Evolutionary conservation across 2,888 invertebrate genomes (phyloP), one percentile per base, ranked within the genome.

Genomic region (Pegoplata infirma): DNA sequence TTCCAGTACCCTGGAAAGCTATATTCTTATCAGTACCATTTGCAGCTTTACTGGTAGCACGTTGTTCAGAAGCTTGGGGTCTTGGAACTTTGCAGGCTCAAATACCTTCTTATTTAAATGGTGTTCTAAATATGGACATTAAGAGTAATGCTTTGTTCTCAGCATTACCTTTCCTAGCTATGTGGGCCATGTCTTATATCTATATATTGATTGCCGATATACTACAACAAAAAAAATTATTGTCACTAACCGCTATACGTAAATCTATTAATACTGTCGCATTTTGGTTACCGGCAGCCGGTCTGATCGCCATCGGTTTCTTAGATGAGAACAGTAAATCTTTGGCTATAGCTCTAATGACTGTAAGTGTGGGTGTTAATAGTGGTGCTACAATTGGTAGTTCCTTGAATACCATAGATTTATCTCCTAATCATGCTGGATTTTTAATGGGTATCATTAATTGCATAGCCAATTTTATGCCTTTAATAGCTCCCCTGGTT

Each of bases 381-480:
- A 91, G 92, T 0, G 92, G 91, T 0, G 88, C 90, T 2, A 92
- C 91, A 28, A 91, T 92, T 67, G 93, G 93, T 5, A 92, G 91
- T 81, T 90, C 91, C 47, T 90, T 93, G 0, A 94, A 93, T 83
- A 93, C 93, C 68, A 92, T 94, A 76, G 94, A 94, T 85, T 89
- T 94, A 58, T 92, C 94, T 0, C 93, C 94, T 0, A 93, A 92
- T 81, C 93, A 92, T 85, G 92, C 94, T 0, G 94, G 94, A 2
- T 91, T 92, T 5, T 86, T 94, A 14, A 93, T 94, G 93, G 94
- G 94, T 0, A 91, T 94, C 51, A 92, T 92, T 0, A 94, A 94
- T 84, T 91, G 92, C 0, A 87, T 91, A 0, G 92, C 93, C 0
- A 93, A 92, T 84, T 84, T 92, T 8, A 91, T 92, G 68, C 92